Conservation (phyloP, 2,888 invertebrate genomes). For the Tryphoninae sp. region DNA sequence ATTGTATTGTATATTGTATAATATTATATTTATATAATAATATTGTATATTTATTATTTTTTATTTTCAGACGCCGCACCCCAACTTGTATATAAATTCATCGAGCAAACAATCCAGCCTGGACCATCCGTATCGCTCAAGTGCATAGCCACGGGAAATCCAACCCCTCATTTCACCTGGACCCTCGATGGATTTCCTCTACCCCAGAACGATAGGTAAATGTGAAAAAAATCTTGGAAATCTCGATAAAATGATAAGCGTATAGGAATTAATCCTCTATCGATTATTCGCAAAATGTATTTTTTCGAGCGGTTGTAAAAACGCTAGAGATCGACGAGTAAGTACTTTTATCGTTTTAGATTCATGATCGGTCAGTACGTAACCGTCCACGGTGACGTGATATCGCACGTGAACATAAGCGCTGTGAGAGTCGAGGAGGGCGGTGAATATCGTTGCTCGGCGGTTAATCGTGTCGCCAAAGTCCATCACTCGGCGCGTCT, state of each 20-base stretch:
- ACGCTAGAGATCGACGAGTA: background rate
- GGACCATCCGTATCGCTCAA: constrained; percentile 95
- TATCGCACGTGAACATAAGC: constrained; percentile 95
- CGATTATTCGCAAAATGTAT: too few relatives aligned
- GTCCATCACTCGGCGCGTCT: constrained; percentile 92
- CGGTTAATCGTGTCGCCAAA: constrained; percentile 91
- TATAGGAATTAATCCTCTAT: too few relatives aligned
- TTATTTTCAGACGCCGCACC: constrained; percentile 89
- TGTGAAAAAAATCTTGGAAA: background rate
- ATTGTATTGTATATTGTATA: too few relatives aligned
- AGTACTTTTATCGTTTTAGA: constrained; percentile 80
- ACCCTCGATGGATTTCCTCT: constrained; percentile 93
- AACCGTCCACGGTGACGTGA: constrained; percentile 95
- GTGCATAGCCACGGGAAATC: constrained; percentile 97
- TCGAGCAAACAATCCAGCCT: constrained; percentile 95
- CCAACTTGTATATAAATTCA: constrained; percentile 94
- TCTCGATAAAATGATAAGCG: background rate
- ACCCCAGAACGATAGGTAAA: constrained; percentile 87
- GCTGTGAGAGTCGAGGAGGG: constrained; percentile 94
- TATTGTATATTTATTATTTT: background rate
- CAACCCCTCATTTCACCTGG: constrained; percentile 96
- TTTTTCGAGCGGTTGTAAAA: too few relatives aligned
- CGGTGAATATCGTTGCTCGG: constrained; percentile 93
- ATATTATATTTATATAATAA: too few relatives aligned
- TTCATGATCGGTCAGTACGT: constrained; percentile 96